phyloP scores from a whole-genome alignment of 1,140 invertebrate genomes.

The Chelonus insularis region DNA sequence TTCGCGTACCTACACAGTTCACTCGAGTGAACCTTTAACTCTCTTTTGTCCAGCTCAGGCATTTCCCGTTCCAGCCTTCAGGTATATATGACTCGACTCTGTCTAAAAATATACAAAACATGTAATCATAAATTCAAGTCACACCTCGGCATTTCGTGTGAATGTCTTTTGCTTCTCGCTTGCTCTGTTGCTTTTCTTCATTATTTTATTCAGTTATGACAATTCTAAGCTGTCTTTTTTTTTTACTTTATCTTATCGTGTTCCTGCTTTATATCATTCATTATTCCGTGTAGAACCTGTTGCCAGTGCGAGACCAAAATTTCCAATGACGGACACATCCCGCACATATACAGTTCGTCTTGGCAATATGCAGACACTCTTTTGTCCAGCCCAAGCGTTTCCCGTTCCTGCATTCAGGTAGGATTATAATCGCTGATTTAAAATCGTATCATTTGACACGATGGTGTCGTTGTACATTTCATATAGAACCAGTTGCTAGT shows the following conservation, averaged over 20 bases:
- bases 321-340: slow-evolving; percentile 41
- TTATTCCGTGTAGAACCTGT: slow-evolving; percentile 47
- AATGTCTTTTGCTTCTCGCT: slow-evolving; percentile 7
- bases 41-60: slow-evolving; percentile 69
- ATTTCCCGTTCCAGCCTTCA: slow-evolving; percentile 66
- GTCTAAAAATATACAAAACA: neutral
- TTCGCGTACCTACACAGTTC: slow-evolving; percentile 62
- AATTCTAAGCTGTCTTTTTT: neutral
- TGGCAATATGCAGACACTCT: slow-evolving; percentile 60
- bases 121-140: slow-evolving; percentile 11
- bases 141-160: neutral
- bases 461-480: slow-evolving; percentile 12
- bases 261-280: slow-evolving; percentile 27
- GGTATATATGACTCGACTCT: slow-evolving; percentile 51
- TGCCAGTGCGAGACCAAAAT: slow-evolving; percentile 49
- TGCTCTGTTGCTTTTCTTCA: slow-evolving; percentile 19
- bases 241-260: slow-evolving; percentile 9
- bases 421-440: slow-evolving; percentile 3
- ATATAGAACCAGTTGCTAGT: slow-evolving; percentile 32
- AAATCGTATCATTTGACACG: slow-evolving; percentile 4
- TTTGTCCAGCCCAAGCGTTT: slow-evolving; percentile 67
- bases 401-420: slow-evolving; percentile 62
- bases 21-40: slow-evolving; percentile 61
- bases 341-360: slow-evolving; percentile 40
- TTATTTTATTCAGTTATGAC: neutral